These are phyloP conservation scores for Dissostichus mawsoni DNA, from an alignment of 2,113 vertebrate genomes.

Conservation along the genomic window DNA sequence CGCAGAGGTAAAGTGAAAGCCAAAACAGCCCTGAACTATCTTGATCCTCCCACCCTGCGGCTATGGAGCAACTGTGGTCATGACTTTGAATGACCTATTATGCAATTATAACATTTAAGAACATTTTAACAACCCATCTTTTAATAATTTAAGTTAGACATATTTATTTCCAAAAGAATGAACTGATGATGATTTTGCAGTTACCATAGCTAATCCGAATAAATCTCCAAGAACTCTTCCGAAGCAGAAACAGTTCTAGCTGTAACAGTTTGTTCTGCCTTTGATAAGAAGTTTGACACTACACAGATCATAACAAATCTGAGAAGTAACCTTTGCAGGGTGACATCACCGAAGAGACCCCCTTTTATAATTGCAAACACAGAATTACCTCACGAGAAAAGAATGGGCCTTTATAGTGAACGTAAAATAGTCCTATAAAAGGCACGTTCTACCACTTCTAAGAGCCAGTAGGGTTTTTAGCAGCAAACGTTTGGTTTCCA, in stretches of 20 bases:
- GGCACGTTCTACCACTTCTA: conserved; percentile 57
- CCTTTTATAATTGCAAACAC: conserved; percentile 51
- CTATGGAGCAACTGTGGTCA: conserved; percentile 17
- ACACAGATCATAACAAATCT: conserved; percentile 42
- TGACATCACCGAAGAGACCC: conserved; percentile 58
- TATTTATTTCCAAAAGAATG: neutral
- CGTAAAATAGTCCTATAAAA: conserved; percentile 49
- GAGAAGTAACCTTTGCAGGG: conserved; percentile 24
- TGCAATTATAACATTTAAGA: conserved; percentile 8
- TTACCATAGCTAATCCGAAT: neutral
- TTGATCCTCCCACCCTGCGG: conserved; percentile 22
- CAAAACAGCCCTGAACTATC: conserved; percentile 49
- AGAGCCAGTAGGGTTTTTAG: conserved; percentile 37
- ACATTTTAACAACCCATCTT: neutral
- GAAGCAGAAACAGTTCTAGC: conserved; percentile 19
- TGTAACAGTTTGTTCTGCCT: conserved; percentile 12
- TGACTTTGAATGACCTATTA: conserved; percentile 35
- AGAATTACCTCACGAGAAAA: conserved; percentile 60
- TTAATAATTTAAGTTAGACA: conserved; percentile 12
- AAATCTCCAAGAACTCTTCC: neutral
- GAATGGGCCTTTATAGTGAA: conserved; percentile 35
- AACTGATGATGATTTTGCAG: conserved; percentile 1
- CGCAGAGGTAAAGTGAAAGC: conserved; percentile 39
- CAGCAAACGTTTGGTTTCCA: conserved; percentile 25
- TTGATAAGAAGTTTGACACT: conserved; percentile 33